A percentile compares a stretch with the other conserved stretches of the same genome.
These are phyloP conservation scores for Halotydeus destructor DNA, from an alignment of 1,140 invertebrate genomes.

Conservation along the genomic window DNA sequence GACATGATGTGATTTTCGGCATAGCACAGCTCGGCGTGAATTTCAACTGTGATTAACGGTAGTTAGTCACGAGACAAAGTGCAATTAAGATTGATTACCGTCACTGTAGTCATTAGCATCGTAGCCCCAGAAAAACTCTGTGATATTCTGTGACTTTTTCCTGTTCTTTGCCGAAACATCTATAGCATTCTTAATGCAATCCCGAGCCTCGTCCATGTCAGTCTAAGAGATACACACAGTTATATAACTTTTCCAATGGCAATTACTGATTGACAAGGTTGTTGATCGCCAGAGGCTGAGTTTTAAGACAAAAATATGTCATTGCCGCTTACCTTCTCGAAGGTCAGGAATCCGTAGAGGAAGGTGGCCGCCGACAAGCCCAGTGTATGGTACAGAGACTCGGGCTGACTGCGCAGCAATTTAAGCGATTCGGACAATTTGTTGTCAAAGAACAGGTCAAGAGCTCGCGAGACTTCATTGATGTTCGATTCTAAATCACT, in stretches of 20 bases:
- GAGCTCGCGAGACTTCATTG: too few relatives aligned
- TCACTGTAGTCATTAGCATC: slow-evolving; percentile 53
- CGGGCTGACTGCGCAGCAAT: slow-evolving; percentile 50
- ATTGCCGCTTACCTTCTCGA: slow-evolving; percentile 58
- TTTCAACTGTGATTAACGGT: slow-evolving; percentile 39
- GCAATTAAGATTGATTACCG: slow-evolving; percentile 27
- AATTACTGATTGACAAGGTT: too few relatives aligned
- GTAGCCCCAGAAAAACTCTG: slow-evolving; percentile 51
- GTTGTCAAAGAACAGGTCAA: too few relatives aligned
- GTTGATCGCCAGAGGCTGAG: too few relatives aligned
- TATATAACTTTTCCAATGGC: too few relatives aligned
- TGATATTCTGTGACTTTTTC: slow-evolving; percentile 45
- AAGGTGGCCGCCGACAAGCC: slow-evolving; percentile 69
- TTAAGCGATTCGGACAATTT: too few relatives aligned
- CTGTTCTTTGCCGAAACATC: slow-evolving; percentile 53
- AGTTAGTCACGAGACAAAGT: neutral
- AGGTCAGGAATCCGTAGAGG: slow-evolving; percentile 76
- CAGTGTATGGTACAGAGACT: slow-evolving; percentile 74
- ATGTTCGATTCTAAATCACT: too few relatives aligned
- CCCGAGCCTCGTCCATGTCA: slow-evolving; percentile 46
- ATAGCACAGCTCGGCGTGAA: slow-evolving; percentile 84
- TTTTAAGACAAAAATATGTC: too few relatives aligned
- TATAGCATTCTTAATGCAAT: slow-evolving; percentile 46
- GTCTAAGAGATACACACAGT: slow-evolving; percentile 31
- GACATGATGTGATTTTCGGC: slow-evolving; percentile 70